A percentile compares a stretch with the other conserved stretches of the same genome.
These are phyloP conservation scores for Mastigias papua DNA, from an alignment of 30 jellyfish, hydroid and myxozoan genomes.

Conservation along the genomic window DNA sequence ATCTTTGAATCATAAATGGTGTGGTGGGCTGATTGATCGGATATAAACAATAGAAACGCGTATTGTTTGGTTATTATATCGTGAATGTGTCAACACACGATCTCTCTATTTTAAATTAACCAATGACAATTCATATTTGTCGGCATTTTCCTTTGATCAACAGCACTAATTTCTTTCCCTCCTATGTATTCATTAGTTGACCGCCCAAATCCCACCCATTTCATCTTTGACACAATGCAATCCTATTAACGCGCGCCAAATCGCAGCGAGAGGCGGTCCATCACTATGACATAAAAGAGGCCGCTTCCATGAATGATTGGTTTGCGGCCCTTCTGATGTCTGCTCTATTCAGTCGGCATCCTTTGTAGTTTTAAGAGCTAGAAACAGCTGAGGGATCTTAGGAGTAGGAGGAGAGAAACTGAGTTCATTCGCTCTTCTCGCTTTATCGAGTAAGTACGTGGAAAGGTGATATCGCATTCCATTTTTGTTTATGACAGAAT, in stretches of 20 bases:
- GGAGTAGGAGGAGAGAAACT: slow-evolving; percentile 86
- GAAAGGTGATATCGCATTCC: slow-evolving; percentile 21
- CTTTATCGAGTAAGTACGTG: slow-evolving; percentile 61
- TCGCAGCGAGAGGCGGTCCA: slow-evolving; percentile 99
- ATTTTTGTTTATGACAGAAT: slow-evolving; percentile 14
- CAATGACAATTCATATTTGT: slow-evolving; percentile 81
- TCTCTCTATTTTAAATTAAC: slow-evolving; percentile 74
- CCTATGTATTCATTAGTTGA: slow-evolving; percentile 95
- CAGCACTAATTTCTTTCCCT: slow-evolving; percentile 99
- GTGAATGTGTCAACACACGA: slow-evolving; percentile 95
- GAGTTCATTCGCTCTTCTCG: slow-evolving; percentile 70
- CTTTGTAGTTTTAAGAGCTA: slow-evolving; percentile 92
- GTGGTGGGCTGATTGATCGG: slow-evolving; percentile 91
- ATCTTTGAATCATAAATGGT: slow-evolving; percentile 86
- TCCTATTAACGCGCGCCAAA: slow-evolving; percentile 99
- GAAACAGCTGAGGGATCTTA: slow-evolving; percentile 97
- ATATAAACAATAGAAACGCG: slow-evolving; percentile 85
- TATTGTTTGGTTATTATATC: slow-evolving; percentile 90
- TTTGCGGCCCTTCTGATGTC: slow-evolving; percentile 99
- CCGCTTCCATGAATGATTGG: slow-evolving; percentile 99
- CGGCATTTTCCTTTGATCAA: slow-evolving; percentile 97
- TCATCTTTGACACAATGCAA: slow-evolving; percentile 88
- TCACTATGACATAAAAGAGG: slow-evolving; percentile 89
- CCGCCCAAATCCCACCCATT: slow-evolving; percentile 99
- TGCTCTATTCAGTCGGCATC: slow-evolving; percentile 96